Percentiles rank a stretch among this genome's conserved stretches.
Evolutionary conservation across 2,797 vertebrate genomes (phyloP).

Genomic region (Gymnopithys bicolor): DNA sequence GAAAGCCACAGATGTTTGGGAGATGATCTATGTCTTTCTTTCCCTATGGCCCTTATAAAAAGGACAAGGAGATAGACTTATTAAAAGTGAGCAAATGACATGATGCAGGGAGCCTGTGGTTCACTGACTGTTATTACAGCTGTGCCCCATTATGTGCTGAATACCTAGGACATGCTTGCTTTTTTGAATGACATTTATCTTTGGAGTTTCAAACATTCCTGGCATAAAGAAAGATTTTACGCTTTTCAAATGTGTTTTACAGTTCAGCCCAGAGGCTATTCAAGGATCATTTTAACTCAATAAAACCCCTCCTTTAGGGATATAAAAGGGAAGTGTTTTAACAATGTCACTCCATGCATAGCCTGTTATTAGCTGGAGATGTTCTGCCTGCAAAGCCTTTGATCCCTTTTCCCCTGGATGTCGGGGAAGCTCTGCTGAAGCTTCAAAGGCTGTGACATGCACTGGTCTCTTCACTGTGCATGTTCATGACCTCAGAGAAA

Average conservation of each 20-base stretch:
- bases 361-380: conserved; percentile 50
- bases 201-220: conserved; percentile 79
- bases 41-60: conserved; percentile 79
- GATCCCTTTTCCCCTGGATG: conserved; percentile 16
- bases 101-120: conserved; percentile 76
- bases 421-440: conserved; percentile 9
- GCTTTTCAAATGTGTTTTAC: conserved; percentile 77
- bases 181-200: conserved; percentile 81
- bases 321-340: conserved; percentile 62
- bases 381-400: conserved; percentile 48
- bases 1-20: conserved; percentile 76
- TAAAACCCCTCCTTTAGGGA: conserved; percentile 59
- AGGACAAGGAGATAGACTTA: conserved; percentile 74
- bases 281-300: conserved; percentile 67
- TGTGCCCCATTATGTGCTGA: conserved; percentile 78
- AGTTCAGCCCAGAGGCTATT: conserved; percentile 70
- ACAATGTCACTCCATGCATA: conserved; percentile 39
- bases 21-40: conserved; percentile 77
- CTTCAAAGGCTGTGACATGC: conserved; percentile 20
- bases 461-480: not conserved
- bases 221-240: conserved; percentile 81
- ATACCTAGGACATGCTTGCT: conserved; percentile 77
- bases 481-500: not conserved
- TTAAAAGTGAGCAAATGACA: conserved; percentile 80
- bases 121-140: conserved; percentile 82